Evolutionary conservation across 2,113 vertebrate genomes (phyloP).

Genomic region (Tiliqua scincoides): DNA sequence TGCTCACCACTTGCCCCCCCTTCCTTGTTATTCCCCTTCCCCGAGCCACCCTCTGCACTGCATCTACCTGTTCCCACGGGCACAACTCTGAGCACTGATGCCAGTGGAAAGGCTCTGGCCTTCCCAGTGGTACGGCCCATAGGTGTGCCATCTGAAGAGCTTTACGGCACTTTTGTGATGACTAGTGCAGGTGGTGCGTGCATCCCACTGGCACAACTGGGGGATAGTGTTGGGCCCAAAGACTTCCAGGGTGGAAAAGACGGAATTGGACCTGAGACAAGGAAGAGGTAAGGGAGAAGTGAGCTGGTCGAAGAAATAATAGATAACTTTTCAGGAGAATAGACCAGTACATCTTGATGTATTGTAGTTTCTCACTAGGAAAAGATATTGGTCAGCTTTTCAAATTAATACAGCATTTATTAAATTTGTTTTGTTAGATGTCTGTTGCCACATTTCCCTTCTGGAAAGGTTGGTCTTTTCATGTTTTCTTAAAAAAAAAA

Average conservation of each 20-base stretch:
- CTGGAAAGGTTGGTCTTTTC: neutral
- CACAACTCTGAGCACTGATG: no score
- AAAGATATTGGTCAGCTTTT: neutral
- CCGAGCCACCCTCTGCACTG: no score
- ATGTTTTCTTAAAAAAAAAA: neutral
- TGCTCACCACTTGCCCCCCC: no score
- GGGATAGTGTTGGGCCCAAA: neutral
- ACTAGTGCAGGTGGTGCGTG: no score
- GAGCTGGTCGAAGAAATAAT: neutral
- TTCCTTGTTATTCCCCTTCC: no score
- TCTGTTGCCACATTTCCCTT: neutral
- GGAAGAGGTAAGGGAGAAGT: no score
- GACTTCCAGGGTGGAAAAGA: neutral
- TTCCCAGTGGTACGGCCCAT: no score
- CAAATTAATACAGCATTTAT: neutral
- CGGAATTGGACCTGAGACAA: neutral
- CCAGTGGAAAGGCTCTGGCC: no score
- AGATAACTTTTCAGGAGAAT: neutral
- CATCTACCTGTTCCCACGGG: no score
- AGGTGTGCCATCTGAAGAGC: no score
- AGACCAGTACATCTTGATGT: neutral
- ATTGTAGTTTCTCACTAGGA: neutral
- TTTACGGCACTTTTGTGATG: no score
- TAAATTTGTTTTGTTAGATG: slow-evolving; percentile 10
- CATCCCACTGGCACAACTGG: no score